Base-by-base conservation (phyloP, 1,140 invertebrate species). In the Grapholita molesta region DNA sequence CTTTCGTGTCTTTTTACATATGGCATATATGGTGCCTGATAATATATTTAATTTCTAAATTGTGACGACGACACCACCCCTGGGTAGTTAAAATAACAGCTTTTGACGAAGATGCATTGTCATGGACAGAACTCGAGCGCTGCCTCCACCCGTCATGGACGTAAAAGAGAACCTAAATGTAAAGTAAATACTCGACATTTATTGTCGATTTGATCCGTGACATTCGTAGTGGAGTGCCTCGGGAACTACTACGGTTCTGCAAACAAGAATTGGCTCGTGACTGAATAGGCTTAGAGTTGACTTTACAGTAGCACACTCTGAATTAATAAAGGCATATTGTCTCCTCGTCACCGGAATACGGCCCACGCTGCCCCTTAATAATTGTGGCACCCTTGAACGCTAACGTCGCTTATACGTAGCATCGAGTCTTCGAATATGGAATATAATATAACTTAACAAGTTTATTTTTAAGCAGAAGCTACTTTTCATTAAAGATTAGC, bases 101-200 rank as follows among this genome's bases (percentile, higher is more conserved):
- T 73, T 74, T 77, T 75, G 78, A 79, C 55, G 78, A 85, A 86
- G 70, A 77, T 82, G 86, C 86, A 75, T 80, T 85, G 86, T 87
- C 85, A 89, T 80, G 70, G 72, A 80, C 70, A 68, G 82, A 79
- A 83, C 82, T 78, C 79, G 77, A 85, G 76, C 77, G 78, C 77
- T 72, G 75, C 75, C 71, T 76, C 72, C 65, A 55, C 75, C 78
- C 78, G 71, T 83, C 77, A 79, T 73, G 70, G 77, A 77, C 77
- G 74, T 71, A 87, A 90, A 88, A 83, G 81, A 80, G 85, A 61
- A 61, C 55, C 55, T 87, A 88, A 89, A 90, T 90, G 78, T 85
- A 84, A 90, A 85, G 84, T 88, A 90, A 90, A 90, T 88, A 90
- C 85, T 88, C 73, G 73, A 85, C 73, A 78, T 83, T 85, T 86